phyloP scores from a whole-genome alignment of 2,888 invertebrate genomes.

The Caenorhabditis doughertyi region DNA sequence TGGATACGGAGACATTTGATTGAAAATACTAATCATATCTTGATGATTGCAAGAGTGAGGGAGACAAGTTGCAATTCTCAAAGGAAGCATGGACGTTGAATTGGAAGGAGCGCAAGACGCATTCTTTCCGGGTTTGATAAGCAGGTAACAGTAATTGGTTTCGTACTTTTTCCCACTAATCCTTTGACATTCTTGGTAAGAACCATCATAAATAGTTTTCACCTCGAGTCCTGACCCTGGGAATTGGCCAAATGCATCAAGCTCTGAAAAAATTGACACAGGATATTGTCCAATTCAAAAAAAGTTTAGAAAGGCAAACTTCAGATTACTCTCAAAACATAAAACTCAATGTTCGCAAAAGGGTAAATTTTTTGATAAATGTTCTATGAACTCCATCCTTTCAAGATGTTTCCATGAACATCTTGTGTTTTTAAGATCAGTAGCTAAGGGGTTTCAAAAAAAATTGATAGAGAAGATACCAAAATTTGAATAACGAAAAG shows the following conservation, averaged over 20 bases:
- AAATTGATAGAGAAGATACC: too few species aligned
- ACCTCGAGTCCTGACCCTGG: conserved; percentile 53
- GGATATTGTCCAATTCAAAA: too few species aligned
- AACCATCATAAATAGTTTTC: conserved; percentile 48
- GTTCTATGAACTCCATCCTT: too few species aligned
- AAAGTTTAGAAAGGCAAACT: too few species aligned
- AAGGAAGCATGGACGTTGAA: neutral
- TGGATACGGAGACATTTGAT: conserved; percentile 37
- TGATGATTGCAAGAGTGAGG: conserved; percentile 39
- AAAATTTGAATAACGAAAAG: too few species aligned
- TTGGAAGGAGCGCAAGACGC: conserved; percentile 8
- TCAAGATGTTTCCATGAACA: too few species aligned
- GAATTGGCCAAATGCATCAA: conserved; percentile 60
- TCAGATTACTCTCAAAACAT: too few species aligned
- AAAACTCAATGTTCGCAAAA: too few species aligned
- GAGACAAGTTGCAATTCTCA: conserved; percentile 24
- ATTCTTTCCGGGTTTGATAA: conserved; percentile 35
- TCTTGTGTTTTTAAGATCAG: too few species aligned
- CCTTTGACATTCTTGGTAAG: conserved; percentile 51
- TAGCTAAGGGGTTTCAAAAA: too few species aligned
- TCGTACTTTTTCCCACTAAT: conserved; percentile 50
- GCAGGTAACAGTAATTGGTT: conserved; percentile 60
- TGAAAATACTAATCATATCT: conserved; percentile 34
- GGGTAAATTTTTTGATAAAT: too few species aligned
- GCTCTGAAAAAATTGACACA: too few species aligned